Evolutionary conservation across 2,888 invertebrate species (phyloP).

Genomic region (Dynastes maya): DNA sequence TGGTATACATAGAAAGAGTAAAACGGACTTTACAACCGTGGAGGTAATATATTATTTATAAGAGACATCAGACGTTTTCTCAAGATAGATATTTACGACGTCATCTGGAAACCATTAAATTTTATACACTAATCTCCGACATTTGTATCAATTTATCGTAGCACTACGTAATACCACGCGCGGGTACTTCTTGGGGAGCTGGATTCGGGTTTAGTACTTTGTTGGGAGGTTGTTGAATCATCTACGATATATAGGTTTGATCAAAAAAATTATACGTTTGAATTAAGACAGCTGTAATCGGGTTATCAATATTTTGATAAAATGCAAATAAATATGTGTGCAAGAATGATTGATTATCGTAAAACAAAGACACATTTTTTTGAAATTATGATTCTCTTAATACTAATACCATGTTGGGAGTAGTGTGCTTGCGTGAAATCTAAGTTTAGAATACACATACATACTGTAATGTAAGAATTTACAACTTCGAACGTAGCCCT

Average conservation of each 20-base stretch:
- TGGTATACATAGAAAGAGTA: neutral
- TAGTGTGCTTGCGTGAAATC: too few species aligned
- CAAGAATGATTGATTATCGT: too few species aligned
- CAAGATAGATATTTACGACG: constrained; percentile 43
- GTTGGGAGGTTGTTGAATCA: constrained; percentile 29
- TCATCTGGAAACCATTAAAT: constrained; percentile 50
- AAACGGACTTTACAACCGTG: constrained; percentile 14
- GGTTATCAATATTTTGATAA: too few species aligned
- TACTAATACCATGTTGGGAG: too few species aligned
- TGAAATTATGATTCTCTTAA: too few species aligned
- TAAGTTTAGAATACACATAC: too few species aligned
- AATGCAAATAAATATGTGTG: too few species aligned
- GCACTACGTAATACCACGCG: neutral
- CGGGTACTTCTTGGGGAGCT: neutral
- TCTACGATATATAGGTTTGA: neutral
- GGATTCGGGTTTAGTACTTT: neutral
- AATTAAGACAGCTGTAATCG: too few species aligned
- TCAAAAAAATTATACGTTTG: too few species aligned
- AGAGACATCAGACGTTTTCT: constrained; percentile 7
- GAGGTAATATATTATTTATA: constrained; percentile 44
- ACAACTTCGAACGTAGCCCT: too few species aligned
- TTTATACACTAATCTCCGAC: constrained; percentile 47
- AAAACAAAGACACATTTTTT: too few species aligned
- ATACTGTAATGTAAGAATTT: too few species aligned
- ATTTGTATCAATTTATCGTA: constrained; percentile 50